Evolutionary conservation across 2,888 invertebrate species (phyloP).

Genomic region (Andrena trimmerana): DNA sequence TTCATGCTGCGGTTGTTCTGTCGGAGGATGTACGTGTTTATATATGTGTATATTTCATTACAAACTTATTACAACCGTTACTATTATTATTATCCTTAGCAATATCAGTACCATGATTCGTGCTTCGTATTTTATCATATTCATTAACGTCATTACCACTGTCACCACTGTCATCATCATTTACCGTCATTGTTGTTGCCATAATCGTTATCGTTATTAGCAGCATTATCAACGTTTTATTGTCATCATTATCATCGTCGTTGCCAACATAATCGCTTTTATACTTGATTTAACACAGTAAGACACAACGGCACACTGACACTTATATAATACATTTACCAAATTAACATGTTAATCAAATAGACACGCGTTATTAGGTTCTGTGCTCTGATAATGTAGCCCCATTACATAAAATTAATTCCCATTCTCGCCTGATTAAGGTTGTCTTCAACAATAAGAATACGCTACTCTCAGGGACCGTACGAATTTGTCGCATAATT

Average conservation of each 20-base stretch:
- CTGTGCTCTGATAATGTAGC: constrained; percentile 43
- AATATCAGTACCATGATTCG: constrained; percentile 63
- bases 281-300: constrained; percentile 71
- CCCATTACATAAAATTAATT: constrained; percentile 8
- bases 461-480: constrained; percentile 37
- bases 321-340: constrained; percentile 77
- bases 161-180: constrained; percentile 8
- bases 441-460: constrained; percentile 46
- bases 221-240: constrained; percentile 21
- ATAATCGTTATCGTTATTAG: constrained; percentile 4
- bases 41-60: constrained; percentile 69
- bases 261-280: constrained; percentile 26
- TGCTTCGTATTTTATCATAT: constrained; percentile 52
- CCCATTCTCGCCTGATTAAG: not conserved
- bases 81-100: constrained; percentile 73
- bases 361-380: constrained; percentile 77
- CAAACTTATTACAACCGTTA: constrained; percentile 75
- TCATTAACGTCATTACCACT: constrained; percentile 33
- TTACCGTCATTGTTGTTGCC: constrained; percentile 13
- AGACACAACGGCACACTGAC: constrained; percentile 73
- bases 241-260: constrained; percentile 9
- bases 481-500: constrained; percentile 19
- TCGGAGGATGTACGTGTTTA: constrained; percentile 55
- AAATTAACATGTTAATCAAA: constrained; percentile 81
- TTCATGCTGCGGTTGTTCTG: constrained; percentile 80